Evolutionary conservation across 1,140 invertebrate genomes (phyloP).

Genomic region (Diorhabda sublineata): DNA sequence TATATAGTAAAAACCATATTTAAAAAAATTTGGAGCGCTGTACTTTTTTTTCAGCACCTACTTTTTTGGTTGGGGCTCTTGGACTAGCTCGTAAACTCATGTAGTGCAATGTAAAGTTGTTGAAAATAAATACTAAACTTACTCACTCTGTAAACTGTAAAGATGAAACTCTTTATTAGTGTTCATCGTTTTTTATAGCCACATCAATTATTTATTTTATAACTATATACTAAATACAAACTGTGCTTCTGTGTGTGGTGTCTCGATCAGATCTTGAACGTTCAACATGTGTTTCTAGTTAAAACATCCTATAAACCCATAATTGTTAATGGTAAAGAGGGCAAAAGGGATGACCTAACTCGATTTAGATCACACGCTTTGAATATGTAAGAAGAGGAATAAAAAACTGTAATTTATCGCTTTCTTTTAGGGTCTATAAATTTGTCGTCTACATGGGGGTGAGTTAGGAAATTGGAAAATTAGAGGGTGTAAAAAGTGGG

Average conservation of each 20-base stretch:
- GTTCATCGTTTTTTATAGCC: not conserved
- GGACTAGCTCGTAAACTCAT: too few relatives aligned
- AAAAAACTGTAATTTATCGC: slow-evolving; percentile 9
- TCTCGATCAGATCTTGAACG: not conserved
- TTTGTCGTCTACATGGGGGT: not conserved
- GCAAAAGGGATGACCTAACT: slow-evolving; percentile 8
- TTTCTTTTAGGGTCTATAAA: slow-evolving; percentile 13
- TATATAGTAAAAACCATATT: too few relatives aligned
- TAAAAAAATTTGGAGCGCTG: too few relatives aligned
- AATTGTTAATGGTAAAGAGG: slow-evolving; percentile 1
- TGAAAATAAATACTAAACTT: too few relatives aligned
- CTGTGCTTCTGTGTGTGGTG: slow-evolving; percentile 5
- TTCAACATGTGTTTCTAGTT: slow-evolving; percentile 21
- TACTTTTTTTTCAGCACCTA: too few relatives aligned
- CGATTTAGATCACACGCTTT: slow-evolving; percentile 10
- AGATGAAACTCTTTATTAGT: not conserved
- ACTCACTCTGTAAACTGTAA: too few relatives aligned
- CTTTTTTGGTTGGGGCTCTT: too few relatives aligned
- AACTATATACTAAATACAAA: not conserved
- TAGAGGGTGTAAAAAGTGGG: too few relatives aligned
- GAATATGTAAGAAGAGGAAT: not conserved
- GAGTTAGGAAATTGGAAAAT: too few relatives aligned
- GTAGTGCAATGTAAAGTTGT: too few relatives aligned
- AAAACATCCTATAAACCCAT: slow-evolving; percentile 14
- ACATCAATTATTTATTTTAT: not conserved